Evolutionary conservation across 2,888 invertebrate species (phyloP), one percentile per base, ranked within the genome.

Genomic region (Diploptera punctata): DNA sequence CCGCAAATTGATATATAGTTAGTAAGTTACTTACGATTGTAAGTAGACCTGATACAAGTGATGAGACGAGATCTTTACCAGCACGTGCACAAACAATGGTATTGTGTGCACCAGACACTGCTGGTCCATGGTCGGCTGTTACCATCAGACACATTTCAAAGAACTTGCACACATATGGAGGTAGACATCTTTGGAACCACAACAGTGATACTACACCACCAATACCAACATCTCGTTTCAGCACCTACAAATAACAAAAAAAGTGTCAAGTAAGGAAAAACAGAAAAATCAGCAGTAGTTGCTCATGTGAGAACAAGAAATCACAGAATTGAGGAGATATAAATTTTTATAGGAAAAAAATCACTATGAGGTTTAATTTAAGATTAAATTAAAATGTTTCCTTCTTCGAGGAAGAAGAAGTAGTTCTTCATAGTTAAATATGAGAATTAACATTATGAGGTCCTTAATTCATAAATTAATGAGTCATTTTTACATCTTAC

Each of bases 131-230:
- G 85, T 99, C 99, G 16, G 98, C 98, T 0, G 99, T 99, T 75
- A 99, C 95, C 91, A 99, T 98, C 75, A 99, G 86, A 79, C 98
- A 98, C 93, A 99, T 97, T 86, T 99, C 99, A 81, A 99, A 93
- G 88, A 99, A 99, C 84, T 97, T 97, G 84, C 94, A 92, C 60
- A 97, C 97, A 84, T 97, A 95, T 1, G 92, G 88, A 0, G 99
- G 99, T 68, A 99, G 85, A 80, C 97, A 95, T 67, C 98, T 90
- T 82, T 99, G 99, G 91, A 99, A 99, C 99, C 99, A 99, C 16
- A 99, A 85, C 76, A 99, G 85, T 26, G 97, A 95, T 75, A 99
- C 93, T 7, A 99, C 98, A 18, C 99, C 99, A 1, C 99, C 99
- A 74, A 99, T 95, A 21, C 99, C 99, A 75, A 99, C 90, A 80